Percentiles rank a stretch among this genome's conserved stretches.
Conservation (phyloP, 2,888 invertebrate species). For the Galerucella pusilla region DNA sequence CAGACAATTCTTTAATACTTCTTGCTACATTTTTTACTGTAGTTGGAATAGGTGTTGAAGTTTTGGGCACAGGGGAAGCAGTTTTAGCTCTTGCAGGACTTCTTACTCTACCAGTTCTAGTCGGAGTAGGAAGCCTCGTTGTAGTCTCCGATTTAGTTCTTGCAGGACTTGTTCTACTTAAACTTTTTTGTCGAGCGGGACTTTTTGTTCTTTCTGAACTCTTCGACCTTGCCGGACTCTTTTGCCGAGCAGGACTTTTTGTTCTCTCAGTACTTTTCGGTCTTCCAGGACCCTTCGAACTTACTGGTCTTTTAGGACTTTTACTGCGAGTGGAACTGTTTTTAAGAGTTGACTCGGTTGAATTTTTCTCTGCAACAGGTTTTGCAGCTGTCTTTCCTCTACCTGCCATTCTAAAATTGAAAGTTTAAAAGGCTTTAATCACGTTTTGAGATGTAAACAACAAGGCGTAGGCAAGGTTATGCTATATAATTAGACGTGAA, state of each 20-base stretch:
- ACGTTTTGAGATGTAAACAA: constrained; percentile 44
- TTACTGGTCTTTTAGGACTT: constrained; percentile 44
- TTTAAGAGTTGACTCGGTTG: constrained; percentile 19
- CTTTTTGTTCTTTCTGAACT: constrained; percentile 40
- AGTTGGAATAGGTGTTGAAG: constrained; percentile 48
- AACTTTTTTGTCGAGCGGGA: constrained; percentile 35
- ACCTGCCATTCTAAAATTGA: constrained; percentile 41
- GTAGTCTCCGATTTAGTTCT: constrained; percentile 44
- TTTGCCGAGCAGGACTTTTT: constrained; percentile 58
- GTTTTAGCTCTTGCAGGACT: constrained; percentile 46
- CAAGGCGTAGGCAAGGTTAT: constrained; percentile 34
- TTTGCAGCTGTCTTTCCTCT: constrained; percentile 38
- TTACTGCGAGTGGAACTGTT: constrained; percentile 34
- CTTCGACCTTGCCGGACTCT: constrained; percentile 39
- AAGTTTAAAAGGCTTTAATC: constrained; percentile 16
- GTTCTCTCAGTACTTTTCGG: constrained; percentile 45
- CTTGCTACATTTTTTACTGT: constrained; percentile 49
- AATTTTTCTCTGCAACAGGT: constrained; percentile 18
- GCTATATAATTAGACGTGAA: constrained; percentile 17
- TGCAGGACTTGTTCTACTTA: constrained; percentile 28
- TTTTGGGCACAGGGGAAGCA: constrained; percentile 36
- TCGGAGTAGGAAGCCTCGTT: constrained; percentile 39
- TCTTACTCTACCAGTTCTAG: constrained; percentile 31
- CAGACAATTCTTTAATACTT: constrained; percentile 40
- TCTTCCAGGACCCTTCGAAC: constrained; percentile 47